Percentiles rank a stretch among this genome's conserved stretches.
Conservation (phyloP, 2,113 vertebrate species). For the Actenoides lindsayi region DNA sequence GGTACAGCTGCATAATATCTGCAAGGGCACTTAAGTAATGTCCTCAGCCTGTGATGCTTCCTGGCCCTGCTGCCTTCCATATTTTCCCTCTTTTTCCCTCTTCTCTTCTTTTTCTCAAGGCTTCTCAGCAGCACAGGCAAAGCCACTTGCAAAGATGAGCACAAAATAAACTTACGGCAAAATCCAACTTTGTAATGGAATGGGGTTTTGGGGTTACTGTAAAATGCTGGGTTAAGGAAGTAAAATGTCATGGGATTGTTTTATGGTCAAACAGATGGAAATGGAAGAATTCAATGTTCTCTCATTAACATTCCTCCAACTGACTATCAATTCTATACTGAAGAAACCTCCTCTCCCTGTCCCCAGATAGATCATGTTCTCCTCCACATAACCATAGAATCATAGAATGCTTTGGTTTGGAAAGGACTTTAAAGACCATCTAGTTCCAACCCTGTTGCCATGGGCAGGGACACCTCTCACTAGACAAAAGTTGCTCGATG, state of each 20-base stretch:
- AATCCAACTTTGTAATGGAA: background rate
- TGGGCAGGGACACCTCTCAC: background rate
- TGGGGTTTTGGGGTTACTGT: background rate
- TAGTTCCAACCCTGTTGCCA: background rate
- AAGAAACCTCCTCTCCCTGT: background rate
- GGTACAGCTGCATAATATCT: background rate
- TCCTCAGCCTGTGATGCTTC: background rate
- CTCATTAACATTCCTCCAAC: background rate
- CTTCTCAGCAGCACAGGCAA: background rate
- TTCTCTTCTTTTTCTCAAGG: background rate
- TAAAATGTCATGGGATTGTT: background rate
- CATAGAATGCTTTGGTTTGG: background rate
- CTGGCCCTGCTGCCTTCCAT: background rate
- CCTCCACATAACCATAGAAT: background rate
- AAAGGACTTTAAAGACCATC: background rate
- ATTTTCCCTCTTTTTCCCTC: background rate
- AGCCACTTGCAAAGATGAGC: background rate
- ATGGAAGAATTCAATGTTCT: background rate
- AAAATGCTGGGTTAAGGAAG: background rate
- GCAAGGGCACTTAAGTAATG: background rate
- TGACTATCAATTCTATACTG: background rate
- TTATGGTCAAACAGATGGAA: background rate
- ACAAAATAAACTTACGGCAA: background rate
- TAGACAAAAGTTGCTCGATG: background rate
- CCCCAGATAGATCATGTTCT: background rate